These are phyloP conservation scores for Hycleus cichorii DNA, from an alignment of 1,140 invertebrate genomes.

Conservation along the genomic window DNA sequence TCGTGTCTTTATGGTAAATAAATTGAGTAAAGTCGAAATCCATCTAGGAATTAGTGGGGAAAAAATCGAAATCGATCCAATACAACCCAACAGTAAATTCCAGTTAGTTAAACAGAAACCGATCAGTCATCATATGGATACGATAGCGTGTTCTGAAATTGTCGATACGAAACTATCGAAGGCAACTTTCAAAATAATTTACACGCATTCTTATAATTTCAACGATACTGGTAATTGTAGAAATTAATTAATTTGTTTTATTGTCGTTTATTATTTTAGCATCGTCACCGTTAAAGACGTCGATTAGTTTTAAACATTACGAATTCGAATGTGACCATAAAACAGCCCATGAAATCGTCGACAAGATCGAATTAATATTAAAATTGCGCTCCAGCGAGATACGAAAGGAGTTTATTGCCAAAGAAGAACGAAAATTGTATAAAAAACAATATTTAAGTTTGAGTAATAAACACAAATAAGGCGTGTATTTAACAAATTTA, in stretches of 20 bases:
- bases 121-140: conserved; percentile 74
- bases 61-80: conserved; percentile 84
- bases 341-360: conserved; percentile 72
- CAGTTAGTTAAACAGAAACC: conserved; percentile 64
- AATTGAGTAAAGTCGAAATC: conserved; percentile 74
- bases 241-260: neutral
- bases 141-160: conserved; percentile 78
- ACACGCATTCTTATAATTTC: conserved; percentile 34
- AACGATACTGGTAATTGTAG: conserved; percentile 1
- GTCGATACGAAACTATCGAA: conserved; percentile 58
- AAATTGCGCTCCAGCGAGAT: conserved; percentile 70
- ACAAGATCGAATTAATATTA: conserved; percentile 81
- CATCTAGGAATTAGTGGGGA: conserved; percentile 82
- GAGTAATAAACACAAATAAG: too few relatives aligned
- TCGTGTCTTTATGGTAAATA: conserved; percentile 69
- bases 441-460: conserved; percentile 46
- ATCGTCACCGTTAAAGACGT: conserved; percentile 41
- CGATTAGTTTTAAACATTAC: conserved; percentile 68
- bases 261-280: conserved; percentile 31
- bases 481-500: too few relatives aligned
- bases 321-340: conserved; percentile 77
- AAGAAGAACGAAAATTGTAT: conserved; percentile 53
- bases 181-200: conserved; percentile 57
- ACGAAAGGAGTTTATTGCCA: conserved; percentile 66
- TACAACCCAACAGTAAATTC: conserved; percentile 60